Base-by-base conservation (phyloP, 2,113 vertebrate genomes). In the Seriola aureovittata region DNA sequence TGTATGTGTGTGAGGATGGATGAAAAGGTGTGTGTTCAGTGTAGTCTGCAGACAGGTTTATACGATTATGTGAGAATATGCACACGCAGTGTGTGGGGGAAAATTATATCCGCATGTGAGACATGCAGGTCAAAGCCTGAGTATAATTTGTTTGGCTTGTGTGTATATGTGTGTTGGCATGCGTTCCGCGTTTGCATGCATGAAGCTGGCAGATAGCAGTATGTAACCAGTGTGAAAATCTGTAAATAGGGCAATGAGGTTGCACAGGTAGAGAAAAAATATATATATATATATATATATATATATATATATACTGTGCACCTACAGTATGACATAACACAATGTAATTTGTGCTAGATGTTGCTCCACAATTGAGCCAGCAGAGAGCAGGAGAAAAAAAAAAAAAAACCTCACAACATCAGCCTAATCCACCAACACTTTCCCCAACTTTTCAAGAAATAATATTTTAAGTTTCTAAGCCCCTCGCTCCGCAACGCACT, bases 381-480 rank as follows among this genome's bases (percentile, higher is more conserved):
- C 8, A 29, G 58, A 13, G 34, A 46, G 29, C 75, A 69, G 50
- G 29, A 71, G 58, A 14, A 42, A 42, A 42, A 42, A 42, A 40
- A 40, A 42, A 42, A n/a, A 34, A 75, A 79, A 68, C n/a, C 23
- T 80, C 40, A 70, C 69, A 80, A 71, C 57, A 72, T 74, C 69
- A 62, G 46, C n/a, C 63, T 86, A 88, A 92, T 90, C 89, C 84
- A 86, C 73, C 72, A 50, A 77, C 80, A 77, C 81, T 75, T 80
- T 81, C 40, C 68, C 25, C 50, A 91, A 85, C 68, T 88, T 91
- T 78, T 82, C 5, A 54, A 50, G 78, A 88, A 86, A 84, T 85
- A 81, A 88, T 81, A 87, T 91, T 83, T 85, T 80, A 77, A 81
- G 71, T 89, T 89, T 83, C 65, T 85, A 86, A 91, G 73, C 80